Conservation (phyloP, 2,113 vertebrate species). For the Oncorhynchus mykiss region DNA sequence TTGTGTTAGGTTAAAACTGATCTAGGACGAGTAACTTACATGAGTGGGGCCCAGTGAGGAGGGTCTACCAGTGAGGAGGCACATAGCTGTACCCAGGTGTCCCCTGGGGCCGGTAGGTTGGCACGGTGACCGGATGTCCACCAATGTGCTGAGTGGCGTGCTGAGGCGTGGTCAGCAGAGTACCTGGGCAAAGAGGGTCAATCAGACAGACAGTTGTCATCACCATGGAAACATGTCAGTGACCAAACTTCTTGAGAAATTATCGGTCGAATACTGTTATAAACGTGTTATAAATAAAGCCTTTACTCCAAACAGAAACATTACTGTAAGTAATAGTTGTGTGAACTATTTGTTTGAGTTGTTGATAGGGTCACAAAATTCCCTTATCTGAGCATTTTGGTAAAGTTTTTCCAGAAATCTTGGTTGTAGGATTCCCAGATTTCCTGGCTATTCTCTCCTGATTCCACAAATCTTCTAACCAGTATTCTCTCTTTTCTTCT, state of each 20-base stretch:
- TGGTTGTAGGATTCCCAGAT: too few species aligned
- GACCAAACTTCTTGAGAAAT: background rate
- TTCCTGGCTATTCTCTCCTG: too few species aligned
- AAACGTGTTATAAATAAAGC: too few species aligned
- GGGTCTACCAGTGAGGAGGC: slow-evolving; percentile 97
- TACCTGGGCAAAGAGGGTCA: slow-evolving; percentile 74
- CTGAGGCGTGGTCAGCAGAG: slow-evolving; percentile 95
- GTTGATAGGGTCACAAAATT: too few species aligned
- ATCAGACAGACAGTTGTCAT: background rate
- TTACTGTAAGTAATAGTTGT: too few species aligned
- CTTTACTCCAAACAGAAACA: too few species aligned
- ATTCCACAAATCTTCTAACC: too few species aligned
- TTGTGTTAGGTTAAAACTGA: too few species aligned
- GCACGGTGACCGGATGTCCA: slow-evolving; percentile 95
- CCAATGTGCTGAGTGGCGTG: slow-evolving; percentile 87
- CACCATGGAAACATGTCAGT: background rate
- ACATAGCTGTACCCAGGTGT: slow-evolving; percentile 98
- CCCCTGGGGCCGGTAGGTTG: slow-evolving; percentile 98
- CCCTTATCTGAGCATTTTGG: too few species aligned
- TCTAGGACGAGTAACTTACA: slow-evolving; percentile 58
- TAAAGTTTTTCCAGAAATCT: too few species aligned
- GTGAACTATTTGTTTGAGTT: too few species aligned
- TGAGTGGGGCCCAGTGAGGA: slow-evolving; percentile 80
- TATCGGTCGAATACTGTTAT: background rate
- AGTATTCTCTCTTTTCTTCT: too few species aligned